A percentile compares a stretch with the other conserved stretches of the same genome.
phyloP scores from a whole-genome alignment of 2,113 vertebrate genomes.

The Nesogale talazaci region DNA sequence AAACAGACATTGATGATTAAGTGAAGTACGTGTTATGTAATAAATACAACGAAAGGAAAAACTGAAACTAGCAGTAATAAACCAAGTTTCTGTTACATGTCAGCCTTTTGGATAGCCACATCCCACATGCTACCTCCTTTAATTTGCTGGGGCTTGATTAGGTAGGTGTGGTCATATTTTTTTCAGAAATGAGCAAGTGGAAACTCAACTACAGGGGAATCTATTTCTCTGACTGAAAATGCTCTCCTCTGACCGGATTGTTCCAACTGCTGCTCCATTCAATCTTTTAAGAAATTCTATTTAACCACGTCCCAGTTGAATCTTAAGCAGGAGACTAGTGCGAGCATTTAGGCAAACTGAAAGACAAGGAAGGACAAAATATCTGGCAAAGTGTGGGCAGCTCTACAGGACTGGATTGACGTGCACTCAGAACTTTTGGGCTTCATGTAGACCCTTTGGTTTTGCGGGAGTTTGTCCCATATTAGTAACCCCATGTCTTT shows the following conservation, averaged over 20 bases:
- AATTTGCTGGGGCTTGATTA: background rate
- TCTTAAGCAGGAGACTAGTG: background rate
- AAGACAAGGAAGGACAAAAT: background rate
- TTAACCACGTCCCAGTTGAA: background rate
- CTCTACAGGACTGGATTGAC: background rate
- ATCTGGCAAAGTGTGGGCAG: background rate
- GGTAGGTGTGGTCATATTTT: background rate
- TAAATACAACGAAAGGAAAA: background rate
- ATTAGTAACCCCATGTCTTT: background rate
- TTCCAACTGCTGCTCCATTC: background rate
- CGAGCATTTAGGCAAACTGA: background rate
- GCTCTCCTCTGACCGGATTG: background rate
- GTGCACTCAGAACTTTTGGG: background rate
- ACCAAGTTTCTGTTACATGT: background rate
- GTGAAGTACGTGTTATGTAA: background rate
- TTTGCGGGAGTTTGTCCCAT: background rate
- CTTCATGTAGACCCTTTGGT: background rate
- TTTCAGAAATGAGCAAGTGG: background rate
- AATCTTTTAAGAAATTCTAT: background rate
- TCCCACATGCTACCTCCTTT: background rate
- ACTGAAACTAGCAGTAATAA: background rate
- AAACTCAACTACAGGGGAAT: background rate
- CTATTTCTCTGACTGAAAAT: background rate
- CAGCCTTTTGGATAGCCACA: background rate
- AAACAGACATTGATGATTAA: background rate